Conservation (phyloP, 2,888 invertebrate genomes). For the Digitonthophagus gazella region DNA sequence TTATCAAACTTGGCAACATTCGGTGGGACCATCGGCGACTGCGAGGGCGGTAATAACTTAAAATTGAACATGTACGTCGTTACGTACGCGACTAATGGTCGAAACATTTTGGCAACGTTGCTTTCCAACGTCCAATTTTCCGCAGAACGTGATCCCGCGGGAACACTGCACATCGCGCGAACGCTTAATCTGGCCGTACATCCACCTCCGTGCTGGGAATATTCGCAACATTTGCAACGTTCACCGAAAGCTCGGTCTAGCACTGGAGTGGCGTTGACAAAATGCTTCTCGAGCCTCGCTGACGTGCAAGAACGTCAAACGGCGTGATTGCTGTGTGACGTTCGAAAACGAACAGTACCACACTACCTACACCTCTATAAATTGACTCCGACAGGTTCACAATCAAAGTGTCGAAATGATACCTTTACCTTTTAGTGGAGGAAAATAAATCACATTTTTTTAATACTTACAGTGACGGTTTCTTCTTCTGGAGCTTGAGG, state of each 20-base stretch:
- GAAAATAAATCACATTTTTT: not conserved
- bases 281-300: not conserved
- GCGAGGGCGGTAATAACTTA: not conserved
- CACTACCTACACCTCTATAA: too few relatives aligned
- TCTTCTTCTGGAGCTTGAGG: slow-evolving; percentile 47
- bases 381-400: too few relatives aligned
- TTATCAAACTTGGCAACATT: not conserved
- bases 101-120: not conserved
- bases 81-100: not conserved
- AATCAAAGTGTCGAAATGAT: too few relatives aligned
- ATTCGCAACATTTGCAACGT: not conserved
- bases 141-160: not conserved
- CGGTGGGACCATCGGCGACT: not conserved
- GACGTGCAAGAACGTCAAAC: not conserved
- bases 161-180: not conserved
- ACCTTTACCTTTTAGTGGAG: not conserved
- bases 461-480: slow-evolving; percentile 29
- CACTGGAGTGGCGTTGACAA: not conserved
- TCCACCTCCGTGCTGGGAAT: not conserved
- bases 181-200: not conserved
- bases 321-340: not conserved
- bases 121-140: not conserved
- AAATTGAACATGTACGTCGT: not conserved
- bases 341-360: too few relatives aligned
- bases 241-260: not conserved